These are phyloP conservation scores for Prenolepis imparis DNA, from an alignment of 2,888 invertebrate genomes.

Conservation along the genomic window DNA sequence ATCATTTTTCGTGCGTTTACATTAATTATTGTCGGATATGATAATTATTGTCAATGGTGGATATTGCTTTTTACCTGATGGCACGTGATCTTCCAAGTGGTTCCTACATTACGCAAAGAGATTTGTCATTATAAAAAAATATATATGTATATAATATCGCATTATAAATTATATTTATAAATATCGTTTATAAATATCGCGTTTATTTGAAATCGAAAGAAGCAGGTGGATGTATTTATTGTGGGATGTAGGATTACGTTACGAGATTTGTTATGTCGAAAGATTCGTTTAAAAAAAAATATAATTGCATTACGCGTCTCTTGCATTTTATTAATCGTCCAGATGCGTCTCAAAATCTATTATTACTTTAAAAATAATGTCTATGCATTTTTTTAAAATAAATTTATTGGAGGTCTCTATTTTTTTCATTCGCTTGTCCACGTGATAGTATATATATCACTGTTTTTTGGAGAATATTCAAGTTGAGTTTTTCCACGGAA, in stretches of 20 bases:
- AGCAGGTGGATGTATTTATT: neutral
- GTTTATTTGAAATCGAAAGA: neutral
- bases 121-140: neutral
- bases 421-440: neutral
- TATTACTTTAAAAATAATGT: neutral
- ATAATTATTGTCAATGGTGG: conserved; percentile 13
- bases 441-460: neutral
- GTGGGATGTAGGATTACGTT: neutral
- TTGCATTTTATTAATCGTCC: neutral
- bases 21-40: conserved; percentile 10
- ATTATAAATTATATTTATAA: no score
- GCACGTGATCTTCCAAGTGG: neutral
- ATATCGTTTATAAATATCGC: neutral
- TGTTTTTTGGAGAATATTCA: neutral
- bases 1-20: conserved; percentile 4
- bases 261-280: no score
- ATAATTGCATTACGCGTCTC: neutral
- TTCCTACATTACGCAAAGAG: neutral
- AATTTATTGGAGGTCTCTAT: neutral
- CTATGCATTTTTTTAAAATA: neutral
- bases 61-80: conserved; percentile 17
- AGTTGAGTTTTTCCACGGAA: neutral
- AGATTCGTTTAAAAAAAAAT: neutral
- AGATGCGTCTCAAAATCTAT: neutral
- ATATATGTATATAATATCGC: neutral